Evolutionary conservation across 2,888 invertebrate species (phyloP), one percentile per base, ranked within the genome.

Genomic region (Mesopsocus fuscifrons): DNA sequence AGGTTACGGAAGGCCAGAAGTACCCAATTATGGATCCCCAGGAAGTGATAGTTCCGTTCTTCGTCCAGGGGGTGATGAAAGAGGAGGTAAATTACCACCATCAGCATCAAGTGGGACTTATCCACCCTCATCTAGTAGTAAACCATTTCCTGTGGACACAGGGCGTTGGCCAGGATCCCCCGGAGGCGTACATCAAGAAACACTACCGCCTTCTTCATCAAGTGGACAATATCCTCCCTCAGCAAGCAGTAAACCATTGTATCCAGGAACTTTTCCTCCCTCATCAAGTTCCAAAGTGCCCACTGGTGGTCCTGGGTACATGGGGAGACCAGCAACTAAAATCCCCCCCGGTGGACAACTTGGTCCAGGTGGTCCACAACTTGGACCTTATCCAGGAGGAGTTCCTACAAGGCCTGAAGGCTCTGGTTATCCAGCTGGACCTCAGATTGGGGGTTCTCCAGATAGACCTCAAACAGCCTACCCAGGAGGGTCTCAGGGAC

Each of bases 391-490:
- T 38, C 42, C 45, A 23, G 32, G 44, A 18, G 49, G 49, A 17
- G 48, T 26, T 21, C 34, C 22, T 16, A 46, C 47, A 13, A 42
- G 53, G 44, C 49, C 45, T 41, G 45, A 35, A 40, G 49, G 48
- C 23, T 50, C 51, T 18, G 49, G 48, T 22, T 22, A 22, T 34
- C 40, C 45, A 42, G 30, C 41, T 21, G 45, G 43, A 32, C 21
- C 34, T 13, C 42, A 50, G 45, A 34, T 47, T 5, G 48, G 50
- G 22, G 44, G 41, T 18, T 41, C 31, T 26, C 38, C 38, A 21
- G 41, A 34, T 22, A 15, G 18, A 17, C 31, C 31, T 4, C 11
- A 22, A n/a, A 32, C 31, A 30, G 38, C 42, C 13, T 44, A 41
- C 33, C 40, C 44, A 20, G 43, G 48, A 22, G 44, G 44, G 30